Conservation (phyloP, 92 coral and sea anemone species). For the Parazoanthus swiftii region DNA sequence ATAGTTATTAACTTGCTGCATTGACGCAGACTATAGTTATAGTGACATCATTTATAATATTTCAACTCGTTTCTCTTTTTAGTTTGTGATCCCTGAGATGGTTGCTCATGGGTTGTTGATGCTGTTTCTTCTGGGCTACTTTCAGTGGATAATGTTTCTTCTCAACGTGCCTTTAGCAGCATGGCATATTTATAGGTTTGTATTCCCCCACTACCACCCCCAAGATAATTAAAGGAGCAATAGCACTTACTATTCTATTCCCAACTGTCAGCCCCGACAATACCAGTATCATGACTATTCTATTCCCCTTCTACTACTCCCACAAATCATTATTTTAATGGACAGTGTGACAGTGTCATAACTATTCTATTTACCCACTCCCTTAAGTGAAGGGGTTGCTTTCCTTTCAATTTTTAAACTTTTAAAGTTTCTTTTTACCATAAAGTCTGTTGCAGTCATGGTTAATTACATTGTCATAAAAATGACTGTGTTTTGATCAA, state of each 20-base stretch:
- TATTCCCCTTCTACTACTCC: neutral
- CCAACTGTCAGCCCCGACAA: neutral
- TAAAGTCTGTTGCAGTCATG: no score
- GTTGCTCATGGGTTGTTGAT: constrained; percentile 87
- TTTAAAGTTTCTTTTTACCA: no score
- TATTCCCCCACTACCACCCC: neutral
- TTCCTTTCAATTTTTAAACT: no score
- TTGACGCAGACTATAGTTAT: neutral
- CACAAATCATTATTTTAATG: neutral
- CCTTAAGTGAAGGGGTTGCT: no score
- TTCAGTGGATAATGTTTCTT: constrained; percentile 88
- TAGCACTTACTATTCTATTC: neutral
- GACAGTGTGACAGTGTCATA: no score
- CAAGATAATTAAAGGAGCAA: neutral
- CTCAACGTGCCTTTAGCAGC: constrained; percentile 75
- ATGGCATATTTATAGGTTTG: constrained; percentile 92
- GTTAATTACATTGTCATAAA: no score
- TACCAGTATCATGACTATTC: neutral
- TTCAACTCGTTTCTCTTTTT: neutral
- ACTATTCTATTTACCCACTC: no score
- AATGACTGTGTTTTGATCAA: no score
- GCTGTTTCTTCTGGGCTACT: constrained; percentile 70
- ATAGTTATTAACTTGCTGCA: no score
- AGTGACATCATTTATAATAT: neutral
- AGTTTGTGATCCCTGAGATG: constrained; percentile 97